Evolutionary conservation across 2,113 vertebrate species (phyloP), one percentile per base, ranked within the genome.

Genomic region (Syrrhaptes paradoxus): DNA sequence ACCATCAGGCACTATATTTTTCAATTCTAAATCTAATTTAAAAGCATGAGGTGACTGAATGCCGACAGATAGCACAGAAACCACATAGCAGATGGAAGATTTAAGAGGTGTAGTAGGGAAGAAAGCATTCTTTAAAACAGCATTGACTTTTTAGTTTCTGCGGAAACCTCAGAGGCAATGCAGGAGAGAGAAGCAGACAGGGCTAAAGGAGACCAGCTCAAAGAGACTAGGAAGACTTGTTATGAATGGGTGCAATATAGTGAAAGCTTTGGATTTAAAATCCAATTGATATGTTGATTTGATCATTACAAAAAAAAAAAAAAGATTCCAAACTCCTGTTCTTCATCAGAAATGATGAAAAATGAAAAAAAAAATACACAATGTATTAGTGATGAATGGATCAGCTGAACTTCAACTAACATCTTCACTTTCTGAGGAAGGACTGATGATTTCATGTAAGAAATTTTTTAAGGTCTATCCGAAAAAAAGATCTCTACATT

Each of bases 71-170:
- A 91, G 73, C 71, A 82, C n/a, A 87, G 83, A 93, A 87, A 55
- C 25, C 66, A 26, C 78, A 94, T 4, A 85, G 85, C 82, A 90
- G 75, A 72, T 58, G 28, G 71, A 88, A 94, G 87, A 95, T 89
- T 95, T 83, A 96, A 91, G 93, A 95, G 85, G 74, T 87, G 66
- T 68, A 88, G 59, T 12, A 77, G 51, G 34, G 87, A 96, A 87
- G 82, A 96, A 87, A 90, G 75, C 79, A 77, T 63, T 94, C 88
- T 67, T 90, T 71, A 83, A 80, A 89, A 73, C 11, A 86, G 63
- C 57, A 74, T 0, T 77, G 87, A 85, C 85, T 72, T 79, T 61
- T 51, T 48, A 66, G 91, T 83, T 95, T 91, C 90, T 94, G 78
- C 77, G 92, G 59, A 94, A 94, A 94, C 61, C 67, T 80, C 54